Percentiles rank a stretch among this genome's conserved stretches.
These are phyloP conservation scores for Mylabris phalerata DNA, from an alignment of 1,140 invertebrate species.

Conservation along the genomic window DNA sequence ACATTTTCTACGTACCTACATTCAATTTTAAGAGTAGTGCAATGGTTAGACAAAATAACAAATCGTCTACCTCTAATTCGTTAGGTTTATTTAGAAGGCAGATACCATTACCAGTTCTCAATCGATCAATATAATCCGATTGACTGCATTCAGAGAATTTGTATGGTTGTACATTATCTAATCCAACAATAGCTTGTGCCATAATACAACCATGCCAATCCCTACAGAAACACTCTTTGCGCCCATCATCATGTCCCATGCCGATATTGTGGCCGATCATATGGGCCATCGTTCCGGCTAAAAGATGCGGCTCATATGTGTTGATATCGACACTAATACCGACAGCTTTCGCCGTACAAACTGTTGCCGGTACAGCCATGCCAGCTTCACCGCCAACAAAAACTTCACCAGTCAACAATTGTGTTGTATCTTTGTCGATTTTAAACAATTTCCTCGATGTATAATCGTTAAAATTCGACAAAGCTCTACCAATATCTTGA, in stretches of 20 bases:
- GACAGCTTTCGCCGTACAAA: constrained; percentile 84
- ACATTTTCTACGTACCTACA: constrained; percentile 65
- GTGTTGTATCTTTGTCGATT: constrained; percentile 80
- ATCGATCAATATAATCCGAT: constrained; percentile 74
- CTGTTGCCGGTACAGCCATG: constrained; percentile 83
- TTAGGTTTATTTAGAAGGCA: constrained; percentile 89
- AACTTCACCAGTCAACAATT: constrained; percentile 78
- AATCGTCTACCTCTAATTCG: constrained; percentile 66
- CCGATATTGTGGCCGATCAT: constrained; percentile 97
- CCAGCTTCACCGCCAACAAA: constrained; percentile 82
- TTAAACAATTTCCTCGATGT: constrained; percentile 74
- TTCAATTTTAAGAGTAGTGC: too few species aligned
- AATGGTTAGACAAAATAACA: too few species aligned
- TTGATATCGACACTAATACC: constrained; percentile 89
- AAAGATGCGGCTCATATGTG: constrained; percentile 86
- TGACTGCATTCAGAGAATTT: constrained; percentile 87
- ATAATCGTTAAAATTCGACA: constrained; percentile 87
- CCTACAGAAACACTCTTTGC: constrained; percentile 78
- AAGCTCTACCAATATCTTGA: constrained; percentile 77
- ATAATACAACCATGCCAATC: constrained; percentile 96
- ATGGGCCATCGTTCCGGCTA: constrained; percentile 89
- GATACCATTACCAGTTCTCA: constrained; percentile 70
- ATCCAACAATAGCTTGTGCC: constrained; percentile 84
- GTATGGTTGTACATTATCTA: constrained; percentile 87
- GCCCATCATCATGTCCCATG: constrained; percentile 86